phyloP scores from a whole-genome alignment of 2,797 vertebrate species.

The Percopsis omiscomaycus region DNA sequence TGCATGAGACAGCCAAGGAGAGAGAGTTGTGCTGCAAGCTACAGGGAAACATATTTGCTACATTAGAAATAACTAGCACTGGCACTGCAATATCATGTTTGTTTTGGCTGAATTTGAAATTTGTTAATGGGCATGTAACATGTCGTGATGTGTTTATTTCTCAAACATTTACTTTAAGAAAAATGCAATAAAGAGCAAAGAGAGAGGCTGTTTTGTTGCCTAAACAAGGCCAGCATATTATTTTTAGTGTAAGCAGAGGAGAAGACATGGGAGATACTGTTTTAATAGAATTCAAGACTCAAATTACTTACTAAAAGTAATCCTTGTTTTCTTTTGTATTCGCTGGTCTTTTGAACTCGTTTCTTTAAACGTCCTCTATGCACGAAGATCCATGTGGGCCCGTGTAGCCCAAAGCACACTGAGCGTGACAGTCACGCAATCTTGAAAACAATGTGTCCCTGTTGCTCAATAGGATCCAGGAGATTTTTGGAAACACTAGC shows the following conservation, averaged over 20 bases:
- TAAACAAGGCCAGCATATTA: conserved; percentile 17
- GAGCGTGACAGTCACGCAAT: conserved; percentile 7
- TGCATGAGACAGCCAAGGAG: conserved; percentile 49
- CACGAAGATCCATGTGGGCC: conserved; percentile 33
- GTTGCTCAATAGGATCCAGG: conserved; percentile 17
- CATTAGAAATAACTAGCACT: conserved; percentile 26
- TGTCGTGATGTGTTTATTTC: background rate
- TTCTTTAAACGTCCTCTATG: conserved; percentile 30
- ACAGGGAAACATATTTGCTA: conserved; percentile 28
- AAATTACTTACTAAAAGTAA: too few species aligned
- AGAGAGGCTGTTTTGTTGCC: conserved; percentile 28
- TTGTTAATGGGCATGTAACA: conserved; percentile 16
- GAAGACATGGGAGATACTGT: background rate
- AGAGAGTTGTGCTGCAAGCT: conserved; percentile 37
- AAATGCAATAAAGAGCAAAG: background rate
- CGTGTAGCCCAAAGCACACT: conserved; percentile 21
- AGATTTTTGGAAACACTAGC: conserved; percentile 15
- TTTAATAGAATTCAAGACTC: too few species aligned
- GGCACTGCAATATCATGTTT: conserved; percentile 14
- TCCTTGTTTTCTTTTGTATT: conserved; percentile 18
- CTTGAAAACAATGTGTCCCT: conserved; percentile 8
- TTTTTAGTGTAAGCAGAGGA: conserved; percentile 12
- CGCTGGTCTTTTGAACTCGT: conserved; percentile 29
- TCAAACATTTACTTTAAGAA: conserved; percentile 15
- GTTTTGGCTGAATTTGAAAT: conserved; percentile 35